Percentiles rank a stretch among this genome's conserved stretches.
These are phyloP conservation scores for Dicranocentrus wangi DNA, from an alignment of 2,888 invertebrate genomes.

Conservation along the genomic window DNA sequence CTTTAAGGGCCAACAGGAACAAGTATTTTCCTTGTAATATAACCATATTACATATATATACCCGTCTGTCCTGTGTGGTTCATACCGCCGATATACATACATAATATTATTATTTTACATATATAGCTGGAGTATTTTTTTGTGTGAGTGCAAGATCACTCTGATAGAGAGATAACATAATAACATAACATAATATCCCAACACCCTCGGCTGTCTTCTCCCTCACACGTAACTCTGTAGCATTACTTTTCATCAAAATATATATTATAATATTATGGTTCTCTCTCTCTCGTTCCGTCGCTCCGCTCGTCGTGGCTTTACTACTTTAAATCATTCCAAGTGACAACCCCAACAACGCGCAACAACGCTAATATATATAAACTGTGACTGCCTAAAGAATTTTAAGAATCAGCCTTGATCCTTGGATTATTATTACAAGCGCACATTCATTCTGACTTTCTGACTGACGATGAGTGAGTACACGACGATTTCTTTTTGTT, in stretches of 20 bases:
- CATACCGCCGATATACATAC: no score
- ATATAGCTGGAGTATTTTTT: constrained; percentile 8
- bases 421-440: no score
- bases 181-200: constrained; percentile 40
- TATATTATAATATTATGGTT: no score
- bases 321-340: constrained; percentile 28
- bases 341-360: neutral
- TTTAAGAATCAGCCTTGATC: constrained; percentile 4
- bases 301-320: constrained; percentile 41
- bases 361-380: neutral
- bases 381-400: neutral
- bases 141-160: constrained; percentile 20
- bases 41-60: no score
- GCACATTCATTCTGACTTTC: no score
- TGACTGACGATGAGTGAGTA: no score
- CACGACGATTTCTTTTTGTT: neutral
- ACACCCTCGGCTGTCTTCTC: constrained; percentile 35
- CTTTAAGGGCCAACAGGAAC: no score
- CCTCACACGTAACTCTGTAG: neutral
- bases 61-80: no score
- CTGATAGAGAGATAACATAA: constrained; percentile 50
- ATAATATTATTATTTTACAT: neutral
- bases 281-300: constrained; percentile 20
- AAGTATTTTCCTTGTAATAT: no score
- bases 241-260: constrained; percentile 21